Evolutionary conservation across 2,888 invertebrate species (phyloP).

Genomic region (Scaptomyza caliginosa): DNA sequence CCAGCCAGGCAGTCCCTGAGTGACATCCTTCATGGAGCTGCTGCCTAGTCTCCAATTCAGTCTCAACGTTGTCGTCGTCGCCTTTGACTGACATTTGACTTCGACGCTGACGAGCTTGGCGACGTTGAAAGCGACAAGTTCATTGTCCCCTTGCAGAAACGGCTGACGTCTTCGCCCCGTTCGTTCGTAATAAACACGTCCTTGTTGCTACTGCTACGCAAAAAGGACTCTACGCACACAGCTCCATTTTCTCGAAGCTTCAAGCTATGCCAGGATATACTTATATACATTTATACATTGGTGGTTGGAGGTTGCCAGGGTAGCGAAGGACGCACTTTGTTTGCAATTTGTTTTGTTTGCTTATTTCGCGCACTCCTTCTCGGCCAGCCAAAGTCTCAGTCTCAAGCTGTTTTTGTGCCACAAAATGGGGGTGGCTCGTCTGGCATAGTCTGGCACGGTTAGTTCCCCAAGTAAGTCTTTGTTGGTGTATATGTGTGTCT

Average conservation of each 20-base stretch:
- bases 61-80: slow-evolving; percentile 17
- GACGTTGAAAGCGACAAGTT: slow-evolving; percentile 78
- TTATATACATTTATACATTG: slow-evolving; percentile 1
- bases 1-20: slow-evolving; percentile 3
- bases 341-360: slow-evolving; percentile 80
- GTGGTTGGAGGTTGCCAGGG: not conserved
- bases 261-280: slow-evolving; percentile 3
- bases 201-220: slow-evolving; percentile 20
- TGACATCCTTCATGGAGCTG: slow-evolving; percentile 59
- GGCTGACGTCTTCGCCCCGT: slow-evolving; percentile 4
- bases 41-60: slow-evolving; percentile 33
- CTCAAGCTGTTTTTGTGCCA: slow-evolving; percentile 22
- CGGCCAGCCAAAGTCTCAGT: slow-evolving; percentile 18
- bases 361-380: slow-evolving; percentile 47
- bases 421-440: slow-evolving; percentile 7
- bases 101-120: slow-evolving; percentile 70
- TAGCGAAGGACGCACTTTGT: slow-evolving; percentile 76
- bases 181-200: slow-evolving; percentile 70
- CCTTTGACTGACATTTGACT: slow-evolving; percentile 79
- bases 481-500: slow-evolving; percentile 3
- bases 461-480: slow-evolving; percentile 31
- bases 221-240: slow-evolving; percentile 43
- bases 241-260: slow-evolving; percentile 11
- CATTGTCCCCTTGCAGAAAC: slow-evolving; percentile 75
- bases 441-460: slow-evolving; percentile 42